Evolutionary conservation across 2,888 invertebrate genomes (phyloP).

Genomic region (Carabus problematicus): DNA sequence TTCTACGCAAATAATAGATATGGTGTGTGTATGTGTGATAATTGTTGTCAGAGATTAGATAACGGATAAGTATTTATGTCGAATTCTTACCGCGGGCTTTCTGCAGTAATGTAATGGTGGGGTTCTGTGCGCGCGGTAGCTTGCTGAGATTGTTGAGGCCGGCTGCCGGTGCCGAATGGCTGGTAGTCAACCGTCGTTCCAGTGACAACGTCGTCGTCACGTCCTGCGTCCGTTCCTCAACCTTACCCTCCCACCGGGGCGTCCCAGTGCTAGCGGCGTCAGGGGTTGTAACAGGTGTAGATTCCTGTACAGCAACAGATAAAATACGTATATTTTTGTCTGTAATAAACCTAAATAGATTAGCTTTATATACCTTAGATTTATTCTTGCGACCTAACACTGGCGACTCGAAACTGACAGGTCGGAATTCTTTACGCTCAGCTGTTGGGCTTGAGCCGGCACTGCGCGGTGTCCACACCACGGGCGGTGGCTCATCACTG

Average conservation of each 20-base stretch:
- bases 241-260: conserved; percentile 45
- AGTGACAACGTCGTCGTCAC: conserved; percentile 47
- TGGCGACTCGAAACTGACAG: conserved; percentile 78
- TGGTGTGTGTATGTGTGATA: neutral
- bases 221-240: conserved; percentile 48
- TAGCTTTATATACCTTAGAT: conserved; percentile 47
- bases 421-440: conserved; percentile 80
- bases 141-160: conserved; percentile 62
- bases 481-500: conserved; percentile 66
- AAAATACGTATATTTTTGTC: neutral
- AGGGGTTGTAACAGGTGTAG: conserved; percentile 16
- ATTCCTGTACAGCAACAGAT: conserved; percentile 16
- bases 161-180: conserved; percentile 71
- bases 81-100: conserved; percentile 80
- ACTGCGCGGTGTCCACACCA: conserved; percentile 81
- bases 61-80: conserved; percentile 3
- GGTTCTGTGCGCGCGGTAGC: conserved; percentile 83
- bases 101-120: conserved; percentile 85
- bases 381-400: conserved; percentile 65
- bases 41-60: conserved; percentile 5
- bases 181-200: conserved; percentile 61
- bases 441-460: conserved; percentile 75
- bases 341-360: neutral
- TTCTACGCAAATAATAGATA: conserved; percentile 1
- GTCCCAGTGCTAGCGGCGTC: conserved; percentile 18